phyloP scores from a whole-genome alignment of 2,888 invertebrate genomes.

The Eupithecia exiguata region DNA sequence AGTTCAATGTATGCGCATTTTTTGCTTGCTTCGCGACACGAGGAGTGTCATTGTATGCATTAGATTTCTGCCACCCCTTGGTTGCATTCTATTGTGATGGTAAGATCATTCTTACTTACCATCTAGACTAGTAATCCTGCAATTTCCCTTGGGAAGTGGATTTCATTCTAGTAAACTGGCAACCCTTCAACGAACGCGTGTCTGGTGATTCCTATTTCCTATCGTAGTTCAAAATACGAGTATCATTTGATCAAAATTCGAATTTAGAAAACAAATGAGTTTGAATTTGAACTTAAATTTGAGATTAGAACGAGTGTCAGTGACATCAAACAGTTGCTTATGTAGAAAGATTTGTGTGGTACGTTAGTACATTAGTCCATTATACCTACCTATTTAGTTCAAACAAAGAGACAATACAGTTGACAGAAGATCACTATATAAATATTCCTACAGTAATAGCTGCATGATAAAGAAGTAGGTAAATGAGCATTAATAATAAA shows the following conservation, averaged over 20 bases:
- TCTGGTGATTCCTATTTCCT: not conserved
- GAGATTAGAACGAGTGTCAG: not conserved
- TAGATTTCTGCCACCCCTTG: not conserved
- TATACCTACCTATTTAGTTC: not conserved
- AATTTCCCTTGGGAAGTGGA: not conserved
- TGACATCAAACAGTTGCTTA: not conserved
- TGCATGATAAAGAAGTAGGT: constrained; percentile 8
- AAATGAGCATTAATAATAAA: not conserved
- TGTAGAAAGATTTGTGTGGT: too few species aligned
- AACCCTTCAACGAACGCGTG: not conserved
- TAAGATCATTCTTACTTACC: not conserved
- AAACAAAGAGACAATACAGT: not conserved
- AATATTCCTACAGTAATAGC: not conserved
- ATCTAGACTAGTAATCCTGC: not conserved
- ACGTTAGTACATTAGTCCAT: too few species aligned
- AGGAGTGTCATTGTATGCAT: constrained; percentile 23
- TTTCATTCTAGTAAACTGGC: not conserved
- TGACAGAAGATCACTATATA: not conserved
- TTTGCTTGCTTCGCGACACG: constrained; percentile 24
- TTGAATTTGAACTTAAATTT: not conserved
- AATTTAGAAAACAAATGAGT: not conserved
- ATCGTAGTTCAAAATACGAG: not conserved
- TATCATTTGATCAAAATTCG: not conserved
- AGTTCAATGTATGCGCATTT: constrained; percentile 52
- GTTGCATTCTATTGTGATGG: not conserved